Base-by-base conservation (phyloP, 2,888 invertebrate genomes). In the Mycogona germanica region DNA sequence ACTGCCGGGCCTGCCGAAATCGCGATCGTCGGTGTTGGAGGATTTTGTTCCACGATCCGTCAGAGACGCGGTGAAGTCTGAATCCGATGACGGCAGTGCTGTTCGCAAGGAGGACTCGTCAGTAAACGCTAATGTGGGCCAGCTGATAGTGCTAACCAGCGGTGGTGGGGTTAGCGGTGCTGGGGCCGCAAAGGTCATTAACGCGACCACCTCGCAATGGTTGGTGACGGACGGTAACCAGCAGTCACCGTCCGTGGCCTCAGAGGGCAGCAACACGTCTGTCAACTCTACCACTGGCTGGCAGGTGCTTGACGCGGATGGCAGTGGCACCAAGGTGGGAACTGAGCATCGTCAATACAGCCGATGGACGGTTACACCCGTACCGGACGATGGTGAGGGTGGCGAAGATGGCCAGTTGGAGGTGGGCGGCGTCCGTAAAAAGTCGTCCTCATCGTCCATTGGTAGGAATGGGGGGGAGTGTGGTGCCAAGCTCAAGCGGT, bases 241-340 rank as follows among this genome's bases (percentile, higher is more conserved):
- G 26, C 62, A 62, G 4, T 66, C 67, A 38, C 67, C 68, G 6
- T 66, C 66, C 3, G 50, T 66, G 17, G 65, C 64, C 7, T 67
- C 67, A 5, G 63, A 60, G 38, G 63, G 65, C 26, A 68, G 67
- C 41, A 63, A 58, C 49, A 64, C 64, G 30, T 67, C 66, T 60
- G 63, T 65, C 6, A 68, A 67, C 56, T 70, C 69, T 7, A 68
- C 70, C 2, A 64, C 66, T 45, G 68, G 65, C 23, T 70, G 70
- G 69, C 62, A 63, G 29, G 65, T 68, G 5, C 60, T 58, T 19
- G 62, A 63, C 28, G 23, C 6, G 6, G 49, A 49, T 14, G 38
- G 38, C n/a, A 38, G 38, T 25, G 5, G 23, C 6, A 35, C 19
- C 14, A 23, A 21, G 3, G 23, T 38, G 35, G 38, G 25, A 29